Conservation (phyloP, 2,113 vertebrate genomes). For the Chaenogobius annularis region DNA sequence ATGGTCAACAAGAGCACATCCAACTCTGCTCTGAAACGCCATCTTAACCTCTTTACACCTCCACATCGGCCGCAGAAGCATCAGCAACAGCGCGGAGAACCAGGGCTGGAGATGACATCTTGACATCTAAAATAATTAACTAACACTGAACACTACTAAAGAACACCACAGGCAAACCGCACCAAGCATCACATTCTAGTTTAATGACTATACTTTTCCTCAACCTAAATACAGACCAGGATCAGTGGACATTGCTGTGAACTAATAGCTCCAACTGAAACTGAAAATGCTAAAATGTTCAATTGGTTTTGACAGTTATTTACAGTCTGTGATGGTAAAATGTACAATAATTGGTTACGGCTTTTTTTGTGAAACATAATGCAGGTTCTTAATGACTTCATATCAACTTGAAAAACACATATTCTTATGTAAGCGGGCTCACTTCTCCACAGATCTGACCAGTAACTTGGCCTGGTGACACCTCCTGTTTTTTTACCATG, state of each 20-base stretch:
- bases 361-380: too few species aligned
- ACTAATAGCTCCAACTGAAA: neutral
- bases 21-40: neutral
- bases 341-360: too few species aligned
- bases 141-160: neutral
- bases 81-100: neutral
- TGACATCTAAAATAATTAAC: constrained; percentile 7
- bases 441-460: too few species aligned
- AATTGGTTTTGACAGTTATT: neutral
- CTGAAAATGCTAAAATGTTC: neutral
- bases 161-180: neutral
- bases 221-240: neutral
- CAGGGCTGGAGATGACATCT: neutral
- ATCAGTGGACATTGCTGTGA: neutral
- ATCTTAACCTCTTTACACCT: constrained; percentile 3
- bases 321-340: neutral
- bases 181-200: neutral
- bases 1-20: neutral
- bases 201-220: neutral
- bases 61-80: neutral
- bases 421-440: too few species aligned
- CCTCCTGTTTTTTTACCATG: too few species aligned
- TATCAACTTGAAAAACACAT: too few species aligned
- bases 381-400: too few species aligned
- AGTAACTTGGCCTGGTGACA: too few species aligned